These are phyloP conservation scores for Papilio gigon DNA, from an alignment of 2,888 invertebrate species.

Conservation along the genomic window DNA sequence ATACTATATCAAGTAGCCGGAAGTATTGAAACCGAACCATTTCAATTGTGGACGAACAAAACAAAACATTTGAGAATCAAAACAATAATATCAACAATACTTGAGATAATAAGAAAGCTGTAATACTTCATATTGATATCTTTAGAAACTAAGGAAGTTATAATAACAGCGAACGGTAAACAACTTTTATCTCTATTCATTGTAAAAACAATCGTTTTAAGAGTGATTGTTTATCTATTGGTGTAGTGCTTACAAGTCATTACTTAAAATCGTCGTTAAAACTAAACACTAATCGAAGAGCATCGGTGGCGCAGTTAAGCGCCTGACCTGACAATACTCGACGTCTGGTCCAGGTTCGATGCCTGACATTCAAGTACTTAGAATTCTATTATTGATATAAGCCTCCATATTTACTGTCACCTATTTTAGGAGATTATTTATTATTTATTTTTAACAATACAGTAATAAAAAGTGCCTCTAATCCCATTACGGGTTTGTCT, in stretches of 20 bases:
- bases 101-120: constrained; percentile 10
- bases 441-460: too few species aligned
- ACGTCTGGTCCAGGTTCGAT: too few species aligned
- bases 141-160: not conserved
- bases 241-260: not conserved
- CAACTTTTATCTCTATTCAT: not conserved
- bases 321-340: too few species aligned
- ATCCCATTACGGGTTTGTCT: too few species aligned
- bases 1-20: not conserved
- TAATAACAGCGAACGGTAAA: not conserved
- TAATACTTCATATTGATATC: not conserved
- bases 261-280: too few species aligned
- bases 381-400: too few species aligned
- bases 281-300: too few species aligned
- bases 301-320: too few species aligned
- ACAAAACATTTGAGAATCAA: constrained; percentile 14
- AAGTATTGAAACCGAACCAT: not conserved
- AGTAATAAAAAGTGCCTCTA: too few species aligned
- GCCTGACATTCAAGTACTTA: too few species aligned
- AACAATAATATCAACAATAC: not conserved
- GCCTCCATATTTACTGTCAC: too few species aligned
- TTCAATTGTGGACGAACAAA: constrained; percentile 7
- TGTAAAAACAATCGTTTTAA: not conserved
- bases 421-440: too few species aligned
- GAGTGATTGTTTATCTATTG: not conserved